phyloP scores from a whole-genome alignment of 2,797 vertebrate genomes.

The Gadopsis marmoratus region DNA sequence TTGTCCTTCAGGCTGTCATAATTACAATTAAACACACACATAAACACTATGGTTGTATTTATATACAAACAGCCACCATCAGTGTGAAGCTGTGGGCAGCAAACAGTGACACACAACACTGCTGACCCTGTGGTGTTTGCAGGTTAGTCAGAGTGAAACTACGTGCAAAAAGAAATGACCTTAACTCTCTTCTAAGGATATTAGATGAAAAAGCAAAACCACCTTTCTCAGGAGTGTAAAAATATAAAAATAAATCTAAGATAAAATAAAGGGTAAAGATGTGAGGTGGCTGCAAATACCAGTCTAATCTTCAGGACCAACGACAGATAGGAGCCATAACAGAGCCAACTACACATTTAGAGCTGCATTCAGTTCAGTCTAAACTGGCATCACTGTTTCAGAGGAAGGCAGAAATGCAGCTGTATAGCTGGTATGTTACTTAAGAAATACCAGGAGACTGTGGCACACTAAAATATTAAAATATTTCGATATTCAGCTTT shows the following conservation, averaged over 20 bases:
- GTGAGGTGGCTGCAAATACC: conserved; percentile 36
- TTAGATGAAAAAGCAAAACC: background rate
- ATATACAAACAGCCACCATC: conserved; percentile 71
- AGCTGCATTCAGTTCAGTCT: background rate
- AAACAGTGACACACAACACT: conserved; percentile 21
- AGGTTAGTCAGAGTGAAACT: conserved; percentile 17
- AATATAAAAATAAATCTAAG: background rate
- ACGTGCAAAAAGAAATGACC: background rate
- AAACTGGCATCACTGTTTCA: conserved; percentile 14
- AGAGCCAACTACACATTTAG: conserved; percentile 56
- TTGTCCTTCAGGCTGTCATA: conserved; percentile 46
- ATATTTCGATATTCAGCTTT: background rate
- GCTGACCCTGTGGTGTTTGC: conserved; percentile 37
- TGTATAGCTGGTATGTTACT: background rate
- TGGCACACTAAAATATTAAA: background rate
- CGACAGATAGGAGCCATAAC: conserved; percentile 48
- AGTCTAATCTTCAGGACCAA: conserved; percentile 67
- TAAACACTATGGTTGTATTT: conserved; percentile 58
- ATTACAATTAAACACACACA: conserved; percentile 48
- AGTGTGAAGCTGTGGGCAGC: conserved; percentile 34
- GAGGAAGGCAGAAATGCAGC: background rate
- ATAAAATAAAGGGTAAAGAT: background rate
- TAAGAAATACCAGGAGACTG: conserved; percentile 1
- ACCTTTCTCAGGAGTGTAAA: background rate
- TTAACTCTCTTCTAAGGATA: background rate